Base-by-base conservation (phyloP, 2,888 invertebrate genomes). In the Cerastoderma edule region DNA sequence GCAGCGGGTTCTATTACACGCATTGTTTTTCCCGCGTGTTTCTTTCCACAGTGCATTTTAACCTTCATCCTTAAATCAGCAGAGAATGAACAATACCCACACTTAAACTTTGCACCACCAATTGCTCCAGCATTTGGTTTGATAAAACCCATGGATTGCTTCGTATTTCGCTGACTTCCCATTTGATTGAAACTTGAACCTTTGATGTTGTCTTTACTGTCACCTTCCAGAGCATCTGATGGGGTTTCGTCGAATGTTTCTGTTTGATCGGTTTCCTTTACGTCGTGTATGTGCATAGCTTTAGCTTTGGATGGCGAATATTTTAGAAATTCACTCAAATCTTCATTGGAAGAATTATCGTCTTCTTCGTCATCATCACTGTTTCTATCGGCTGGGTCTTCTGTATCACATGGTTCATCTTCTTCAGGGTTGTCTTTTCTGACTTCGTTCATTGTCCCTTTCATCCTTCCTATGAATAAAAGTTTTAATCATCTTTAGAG, bases 11-110 rank as follows among this genome's bases (percentile, higher is more conserved):
- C 80, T 19, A 69, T 63, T 3, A 78, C 54, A 30, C 53, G 46
- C 3, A 78, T 5, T 46, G 63, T 68, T 28, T 60, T 57, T 19
- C 64, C 64, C 16, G 72, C 22, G 53, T 82, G 82, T 39, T 72
- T 75, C 39, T 79, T 82, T 6, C 68, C 57, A 39, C 82, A 79
- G 67, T 82, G 82, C 72, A 79, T 77, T 70, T 77, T 82, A 1
- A 82, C 79, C 44, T 79, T 82, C 19, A 79, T 73, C 39, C 82
- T 60, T 6, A 82, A 44, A 1, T 44, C 68, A 4, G 82, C 82
- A 28, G 79, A 72, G 56, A 82, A 82, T 4, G 74, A 53, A 53
- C 82, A 82, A 53, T 79, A 72, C 1, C 77, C 79, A 53, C 82
- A 82, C 67, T 70, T 74, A 56, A 76, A 82, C 28, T 72, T 78